Conservation (phyloP, 1,140 invertebrate genomes). For the Pogonomyrmex barbatus region DNA sequence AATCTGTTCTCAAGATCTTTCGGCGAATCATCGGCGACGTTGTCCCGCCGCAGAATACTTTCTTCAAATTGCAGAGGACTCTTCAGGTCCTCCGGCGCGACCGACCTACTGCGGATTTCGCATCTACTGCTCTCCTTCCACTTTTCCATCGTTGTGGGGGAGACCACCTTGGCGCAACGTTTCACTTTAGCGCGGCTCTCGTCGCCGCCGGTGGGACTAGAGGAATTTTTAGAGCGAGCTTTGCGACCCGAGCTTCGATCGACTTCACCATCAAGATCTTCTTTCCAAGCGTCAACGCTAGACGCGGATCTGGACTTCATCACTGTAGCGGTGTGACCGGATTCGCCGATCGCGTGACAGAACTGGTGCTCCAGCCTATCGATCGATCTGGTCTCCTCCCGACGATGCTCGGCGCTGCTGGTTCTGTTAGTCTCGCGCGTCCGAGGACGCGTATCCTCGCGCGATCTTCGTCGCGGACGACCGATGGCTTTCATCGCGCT, state of each 20-base stretch:
- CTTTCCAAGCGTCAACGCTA: constrained; percentile 80
- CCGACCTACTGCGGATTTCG: constrained; percentile 66
- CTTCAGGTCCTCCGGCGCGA: constrained; percentile 65
- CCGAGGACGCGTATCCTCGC: constrained; percentile 76
- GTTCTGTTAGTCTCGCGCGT: constrained; percentile 65
- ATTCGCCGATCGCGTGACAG: background rate
- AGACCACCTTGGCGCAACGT: constrained; percentile 72
- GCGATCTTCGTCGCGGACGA: constrained; percentile 79
- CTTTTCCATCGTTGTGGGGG: constrained; percentile 71
- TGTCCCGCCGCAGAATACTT: constrained; percentile 11
- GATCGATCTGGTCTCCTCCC: constrained; percentile 79
- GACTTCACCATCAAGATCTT: constrained; percentile 68
- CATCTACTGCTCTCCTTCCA: constrained; percentile 75
- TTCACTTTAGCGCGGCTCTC: constrained; percentile 69
- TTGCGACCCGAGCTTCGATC: constrained; percentile 39
- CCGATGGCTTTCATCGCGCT: constrained; percentile 33
- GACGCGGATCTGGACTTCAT: constrained; percentile 81
- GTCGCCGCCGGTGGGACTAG: constrained; percentile 65
- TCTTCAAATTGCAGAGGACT: constrained; percentile 72
- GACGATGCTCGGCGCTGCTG: constrained; percentile 48
- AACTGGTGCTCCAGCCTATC: constrained; percentile 74
- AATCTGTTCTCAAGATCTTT: constrained; percentile 67
- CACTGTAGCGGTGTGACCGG: constrained; percentile 65
- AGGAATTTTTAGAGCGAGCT: constrained; percentile 25
- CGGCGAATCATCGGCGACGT: background rate